A percentile compares a stretch with the other conserved stretches of the same genome.
Evolutionary conservation across 2,113 vertebrate species (phyloP).

Genomic region (Melanocharis versteri): DNA sequence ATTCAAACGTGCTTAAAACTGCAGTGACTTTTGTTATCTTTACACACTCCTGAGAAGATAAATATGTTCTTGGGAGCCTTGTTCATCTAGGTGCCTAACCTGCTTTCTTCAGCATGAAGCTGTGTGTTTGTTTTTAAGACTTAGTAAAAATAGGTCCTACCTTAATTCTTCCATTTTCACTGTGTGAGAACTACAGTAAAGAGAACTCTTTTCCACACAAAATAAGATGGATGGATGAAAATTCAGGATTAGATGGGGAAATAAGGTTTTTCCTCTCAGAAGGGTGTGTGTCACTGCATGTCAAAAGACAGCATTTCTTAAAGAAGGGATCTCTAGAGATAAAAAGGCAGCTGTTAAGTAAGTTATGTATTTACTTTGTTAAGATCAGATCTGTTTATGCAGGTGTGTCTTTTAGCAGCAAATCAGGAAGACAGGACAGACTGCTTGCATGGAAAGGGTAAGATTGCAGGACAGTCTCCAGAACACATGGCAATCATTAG

Average conservation of each 20-base stretch:
- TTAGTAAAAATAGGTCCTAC: neutral
- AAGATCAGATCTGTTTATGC: neutral
- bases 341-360: neutral
- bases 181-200: neutral
- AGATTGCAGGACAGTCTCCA: neutral
- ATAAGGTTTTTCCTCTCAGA: neutral
- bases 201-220: neutral
- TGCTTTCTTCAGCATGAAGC: neutral
- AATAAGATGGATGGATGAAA: neutral
- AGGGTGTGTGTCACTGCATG: neutral
- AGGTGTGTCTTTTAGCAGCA: neutral
- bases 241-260: neutral
- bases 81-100: neutral
- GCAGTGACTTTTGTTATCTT: neutral
- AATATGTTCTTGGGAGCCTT: neutral
- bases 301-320: neutral
- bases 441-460: neutral
- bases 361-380: neutral
- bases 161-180: neutral
- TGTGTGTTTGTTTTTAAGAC: neutral
- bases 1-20: neutral
- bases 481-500: neutral
- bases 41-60: neutral
- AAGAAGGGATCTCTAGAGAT: neutral
- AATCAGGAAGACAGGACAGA: neutral